Evolutionary conservation across 2,113 vertebrate genomes (phyloP).

Genomic region (Carlito syrichta): DNA sequence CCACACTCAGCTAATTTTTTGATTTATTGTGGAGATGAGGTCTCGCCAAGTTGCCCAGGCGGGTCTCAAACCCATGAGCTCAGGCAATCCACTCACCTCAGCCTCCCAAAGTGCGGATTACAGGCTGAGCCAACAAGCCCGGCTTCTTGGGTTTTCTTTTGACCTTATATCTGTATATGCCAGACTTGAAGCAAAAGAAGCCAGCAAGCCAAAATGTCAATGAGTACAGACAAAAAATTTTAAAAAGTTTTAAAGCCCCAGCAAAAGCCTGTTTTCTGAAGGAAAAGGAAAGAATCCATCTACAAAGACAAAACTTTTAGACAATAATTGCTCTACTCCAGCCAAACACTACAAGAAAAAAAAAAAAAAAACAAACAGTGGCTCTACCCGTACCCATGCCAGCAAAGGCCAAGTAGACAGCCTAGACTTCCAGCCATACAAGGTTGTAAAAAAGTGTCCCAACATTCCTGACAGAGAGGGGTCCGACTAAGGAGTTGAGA

Average conservation of each 20-base stretch:
- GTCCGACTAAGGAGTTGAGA: neutral
- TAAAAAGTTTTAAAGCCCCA: neutral
- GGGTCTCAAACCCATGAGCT: too few relatives aligned
- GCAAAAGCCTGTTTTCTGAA: neutral
- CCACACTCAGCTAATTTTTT: too few relatives aligned
- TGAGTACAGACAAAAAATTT: neutral
- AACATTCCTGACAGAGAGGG: neutral
- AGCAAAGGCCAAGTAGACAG: neutral
- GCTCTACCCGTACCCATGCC: neutral
- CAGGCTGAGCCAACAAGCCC: too few relatives aligned
- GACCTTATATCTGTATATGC: too few relatives aligned
- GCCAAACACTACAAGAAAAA: neutral
- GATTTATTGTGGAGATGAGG: too few relatives aligned
- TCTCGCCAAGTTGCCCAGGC: too few relatives aligned
- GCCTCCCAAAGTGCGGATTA: too few relatives aligned
- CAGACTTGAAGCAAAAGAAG: neutral
- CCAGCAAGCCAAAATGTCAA: neutral
- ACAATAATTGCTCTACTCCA: neutral
- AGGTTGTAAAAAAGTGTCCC: neutral
- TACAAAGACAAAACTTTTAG: neutral
- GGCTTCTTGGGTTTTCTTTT: neutral
- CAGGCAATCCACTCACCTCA: too few relatives aligned
- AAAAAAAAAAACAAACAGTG: neutral
- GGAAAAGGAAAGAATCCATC: neutral
- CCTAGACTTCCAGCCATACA: neutral